Evolutionary conservation across 1,140 invertebrate species (phyloP).

Genomic region (Phenacoccus solenopsis): DNA sequence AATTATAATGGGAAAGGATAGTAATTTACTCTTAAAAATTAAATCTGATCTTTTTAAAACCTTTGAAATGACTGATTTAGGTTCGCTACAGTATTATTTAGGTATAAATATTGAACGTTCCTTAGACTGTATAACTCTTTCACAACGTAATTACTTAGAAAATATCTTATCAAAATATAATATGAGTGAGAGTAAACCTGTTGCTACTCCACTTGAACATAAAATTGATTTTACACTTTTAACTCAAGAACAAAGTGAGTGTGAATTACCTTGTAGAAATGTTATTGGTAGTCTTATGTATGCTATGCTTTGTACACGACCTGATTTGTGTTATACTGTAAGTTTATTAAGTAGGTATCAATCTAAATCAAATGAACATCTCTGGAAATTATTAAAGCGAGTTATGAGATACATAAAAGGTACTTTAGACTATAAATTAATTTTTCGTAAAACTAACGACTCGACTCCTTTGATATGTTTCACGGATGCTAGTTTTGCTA

Average conservation of each 20-base stretch:
- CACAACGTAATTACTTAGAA: background rate
- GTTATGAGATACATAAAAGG: constrained; percentile 28
- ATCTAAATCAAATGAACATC: constrained; percentile 24
- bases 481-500: constrained; percentile 24
- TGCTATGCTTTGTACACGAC: constrained; percentile 25
- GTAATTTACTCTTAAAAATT: background rate
- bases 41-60: background rate
- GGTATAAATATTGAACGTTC: constrained; percentile 19
- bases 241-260: constrained; percentile 11
- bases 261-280: background rate
- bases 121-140: background rate
- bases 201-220: background rate
- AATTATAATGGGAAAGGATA: constrained; percentile 4
- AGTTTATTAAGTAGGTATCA: constrained; percentile 26
- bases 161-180: background rate
- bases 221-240: background rate
- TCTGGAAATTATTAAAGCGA: constrained; percentile 28
- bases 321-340: constrained; percentile 28
- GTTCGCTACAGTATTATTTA: background rate
- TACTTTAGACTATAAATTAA: constrained; percentile 24
- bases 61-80: constrained; percentile 20
- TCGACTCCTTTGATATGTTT: constrained; percentile 7
- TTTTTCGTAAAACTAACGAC: constrained; percentile 22
- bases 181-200: constrained; percentile 16
- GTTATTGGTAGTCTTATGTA: constrained; percentile 22